A percentile compares a stretch with the other conserved stretches of the same genome.
phyloP scores from a whole-genome alignment of 2,888 invertebrate genomes.

The Polydesmus complanatus region DNA sequence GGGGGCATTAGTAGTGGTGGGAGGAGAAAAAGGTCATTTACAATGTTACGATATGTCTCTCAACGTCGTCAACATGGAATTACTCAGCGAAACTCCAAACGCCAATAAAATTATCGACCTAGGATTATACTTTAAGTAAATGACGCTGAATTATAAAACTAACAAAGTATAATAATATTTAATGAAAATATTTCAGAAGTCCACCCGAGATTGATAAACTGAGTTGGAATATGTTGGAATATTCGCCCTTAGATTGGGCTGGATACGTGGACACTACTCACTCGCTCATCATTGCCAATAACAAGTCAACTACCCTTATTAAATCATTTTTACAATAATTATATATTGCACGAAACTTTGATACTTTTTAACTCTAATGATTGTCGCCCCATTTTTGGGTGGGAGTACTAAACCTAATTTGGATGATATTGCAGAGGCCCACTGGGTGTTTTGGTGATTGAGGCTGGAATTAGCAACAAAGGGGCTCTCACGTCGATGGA shows the following conservation, averaged over 20 bases:
- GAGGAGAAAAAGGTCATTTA: constrained; percentile 55
- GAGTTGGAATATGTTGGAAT: constrained; percentile 5
- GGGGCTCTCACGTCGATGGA: constrained; percentile 44
- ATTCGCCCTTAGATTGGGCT: background rate
- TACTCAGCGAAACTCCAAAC: constrained; percentile 47
- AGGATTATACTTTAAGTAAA: constrained; percentile 41
- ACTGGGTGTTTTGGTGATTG: constrained; percentile 27
- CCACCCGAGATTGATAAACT: background rate
- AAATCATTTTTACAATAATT: background rate
- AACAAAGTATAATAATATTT: background rate
- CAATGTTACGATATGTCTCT: constrained; percentile 62
- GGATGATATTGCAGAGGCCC: constrained; percentile 27
- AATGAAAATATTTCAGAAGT: background rate
- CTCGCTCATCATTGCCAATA: background rate
- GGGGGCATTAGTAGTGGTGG: constrained; percentile 50
- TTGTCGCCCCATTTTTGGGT: constrained; percentile 32
- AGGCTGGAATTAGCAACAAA: constrained; percentile 28
- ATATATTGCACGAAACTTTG: background rate
- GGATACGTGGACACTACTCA: constrained; percentile 11
- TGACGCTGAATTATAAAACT: background rate
- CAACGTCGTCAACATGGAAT: constrained; percentile 49
- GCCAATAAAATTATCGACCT: constrained; percentile 49
- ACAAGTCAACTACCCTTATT: background rate
- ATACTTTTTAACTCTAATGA: constrained; percentile 42
- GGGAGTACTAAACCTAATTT: background rate